Evolutionary conservation across 2,888 invertebrate species (phyloP), one percentile per base, ranked within the genome.

Genomic region (Caenorhabditis sp.): DNA sequence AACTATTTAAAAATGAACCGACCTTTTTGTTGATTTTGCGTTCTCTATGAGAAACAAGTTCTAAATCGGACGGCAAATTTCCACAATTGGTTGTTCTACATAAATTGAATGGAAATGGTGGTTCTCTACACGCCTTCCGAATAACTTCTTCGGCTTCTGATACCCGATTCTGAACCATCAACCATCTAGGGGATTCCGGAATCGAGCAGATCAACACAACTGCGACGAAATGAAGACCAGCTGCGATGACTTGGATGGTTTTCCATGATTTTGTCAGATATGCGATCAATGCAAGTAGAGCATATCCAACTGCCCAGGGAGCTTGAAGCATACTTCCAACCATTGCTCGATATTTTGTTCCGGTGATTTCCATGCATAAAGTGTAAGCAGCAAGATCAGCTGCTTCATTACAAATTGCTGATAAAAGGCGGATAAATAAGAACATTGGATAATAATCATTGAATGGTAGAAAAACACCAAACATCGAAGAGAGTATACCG

Each of bases 221-320:
- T 10, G 86, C 78, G 26, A 83, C 63, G 27, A 87, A 86, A 71
- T 88, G 88, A 10, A 86, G 65, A 6, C 78, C 81, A 6, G 88
- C 87, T 8, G 87, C 84, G 53, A 88, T 84, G 26, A 82, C 81
- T 74, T 86, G 87, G 8, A 88, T 86, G 36, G 79, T 81, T 37
- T 86, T 83, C 88, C 88, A 88, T 54, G 83, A 83, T 59, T 83
- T 83, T 31, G 83, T 81, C 31, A 86, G 62, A 69, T 88, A 88
- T 19, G 88, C 88, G 21, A 88, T 76, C 6, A 85, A 70, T 1
- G 88, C 87, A n/a, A 88, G 73, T 19, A 88, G 69, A 0, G 88
- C 85, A 69, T 87, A 87, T 19, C 87, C 87, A 21, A 88, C 76
- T 2, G 87, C 87, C 87, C 87, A 87, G 0, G 87, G 87, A 19